Base-by-base conservation (phyloP, 2,797 vertebrate genomes). In the Oceanodroma leucorhoa region DNA sequence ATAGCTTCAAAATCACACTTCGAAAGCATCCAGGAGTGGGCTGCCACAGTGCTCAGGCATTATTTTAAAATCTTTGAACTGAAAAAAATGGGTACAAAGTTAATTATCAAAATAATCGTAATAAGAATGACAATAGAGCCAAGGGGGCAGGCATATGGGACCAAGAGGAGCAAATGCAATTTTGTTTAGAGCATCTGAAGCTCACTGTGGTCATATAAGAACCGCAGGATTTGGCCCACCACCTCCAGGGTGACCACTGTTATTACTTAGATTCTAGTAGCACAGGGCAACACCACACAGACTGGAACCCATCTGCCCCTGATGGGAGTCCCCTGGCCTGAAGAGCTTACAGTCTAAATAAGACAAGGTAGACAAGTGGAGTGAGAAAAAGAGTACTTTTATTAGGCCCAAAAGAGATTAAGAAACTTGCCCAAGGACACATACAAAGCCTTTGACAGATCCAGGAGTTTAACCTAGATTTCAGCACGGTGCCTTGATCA, bases 351-450 rank as follows among this genome's bases (percentile, higher is more conserved):
- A 81, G 40, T 40, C 46, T 92, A 90, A 91, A 76, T 88, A 80
- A 93, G 61, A 95, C 57, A 57, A 96, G 84, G 89, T 17, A 91
- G 89, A 86, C 82, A 86, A 96, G 91, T 57, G 91, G 69, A 88
- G 73, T 96, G 66, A 96, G 72, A 83, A 94, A 18, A 34, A 72
- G 87, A 86, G 79, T 83, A 66, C 48, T 93, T 93, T 84, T 94
- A 84, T 86, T 90, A 82, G 73, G 70, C 43, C 45, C 62, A 78
- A 16, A 32, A 90, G 61, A 86, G 62, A 94, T 91, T 79, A 93
- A 75, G 58, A 88, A 72, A 66, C 36, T 88, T 73, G 83, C 95
- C 73, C 65, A 91, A 82, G 66, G 94, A 93, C 62, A 90, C 85
- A 58, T 16, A 78, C 78, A 83, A 82, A 82, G 38, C 54, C 91